These are phyloP conservation scores for Lasiurus borealis DNA, from an alignment of 2,113 vertebrate species.

Conservation along the genomic window DNA sequence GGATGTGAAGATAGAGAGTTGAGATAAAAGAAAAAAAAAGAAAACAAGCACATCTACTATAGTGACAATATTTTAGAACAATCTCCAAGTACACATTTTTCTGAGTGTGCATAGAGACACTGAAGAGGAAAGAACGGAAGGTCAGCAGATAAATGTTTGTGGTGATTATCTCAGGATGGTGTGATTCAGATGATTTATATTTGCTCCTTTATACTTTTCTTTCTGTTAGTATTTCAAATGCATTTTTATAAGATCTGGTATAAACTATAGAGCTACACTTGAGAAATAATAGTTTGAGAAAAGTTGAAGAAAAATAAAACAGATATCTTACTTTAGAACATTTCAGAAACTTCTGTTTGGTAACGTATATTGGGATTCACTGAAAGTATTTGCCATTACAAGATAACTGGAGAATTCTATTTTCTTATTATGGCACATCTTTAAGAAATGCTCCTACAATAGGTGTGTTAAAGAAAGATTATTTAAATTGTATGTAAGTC, in stretches of 20 bases:
- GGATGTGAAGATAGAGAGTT: background rate
- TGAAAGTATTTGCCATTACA: background rate
- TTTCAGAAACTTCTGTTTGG: background rate
- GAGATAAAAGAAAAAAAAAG: background rate
- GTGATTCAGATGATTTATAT: background rate
- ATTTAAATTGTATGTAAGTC: slow-evolving; percentile 7
- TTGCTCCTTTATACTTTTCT: background rate
- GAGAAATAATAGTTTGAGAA: background rate
- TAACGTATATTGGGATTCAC: background rate
- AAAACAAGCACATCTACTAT: background rate
- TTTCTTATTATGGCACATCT: background rate
- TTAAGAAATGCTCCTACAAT: slow-evolving; percentile 12
- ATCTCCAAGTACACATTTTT: slow-evolving; percentile 4
- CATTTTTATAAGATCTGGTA: background rate
- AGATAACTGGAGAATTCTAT: background rate
- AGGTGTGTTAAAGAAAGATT: slow-evolving; percentile 9
- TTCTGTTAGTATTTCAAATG: slow-evolving; percentile 12
- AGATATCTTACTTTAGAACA: background rate
- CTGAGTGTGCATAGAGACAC: background rate
- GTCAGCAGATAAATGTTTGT: background rate
- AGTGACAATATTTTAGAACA: background rate
- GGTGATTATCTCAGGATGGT: background rate
- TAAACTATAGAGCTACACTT: background rate
- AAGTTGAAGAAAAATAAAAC: slow-evolving; percentile 8
- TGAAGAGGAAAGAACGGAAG: background rate